A percentile compares a stretch with the other conserved stretches of the same genome.
Conservation (phyloP, 2,113 vertebrate species). For the Arvicanthis niloticus region DNA sequence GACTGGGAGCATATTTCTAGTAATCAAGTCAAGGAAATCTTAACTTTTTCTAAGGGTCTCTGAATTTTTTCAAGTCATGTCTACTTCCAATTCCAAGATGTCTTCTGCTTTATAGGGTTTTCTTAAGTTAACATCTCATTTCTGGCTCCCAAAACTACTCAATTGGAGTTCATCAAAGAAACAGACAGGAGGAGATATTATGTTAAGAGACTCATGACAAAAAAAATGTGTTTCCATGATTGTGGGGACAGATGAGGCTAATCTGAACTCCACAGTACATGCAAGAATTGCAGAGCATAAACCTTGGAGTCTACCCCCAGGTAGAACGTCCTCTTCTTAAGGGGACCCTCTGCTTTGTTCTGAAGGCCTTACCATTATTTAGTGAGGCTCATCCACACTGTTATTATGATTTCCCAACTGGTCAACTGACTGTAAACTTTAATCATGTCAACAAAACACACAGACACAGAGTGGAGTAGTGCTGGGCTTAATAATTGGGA, state of each 20-base stretch:
- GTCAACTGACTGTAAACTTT: neutral
- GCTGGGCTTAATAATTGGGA: neutral
- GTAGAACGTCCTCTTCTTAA: neutral
- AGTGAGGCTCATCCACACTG: neutral
- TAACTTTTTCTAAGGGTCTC: neutral
- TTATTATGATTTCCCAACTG: neutral
- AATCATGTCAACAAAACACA: neutral
- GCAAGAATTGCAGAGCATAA: neutral
- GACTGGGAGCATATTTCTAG: neutral
- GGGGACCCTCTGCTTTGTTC: neutral
- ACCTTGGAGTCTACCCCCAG: neutral
- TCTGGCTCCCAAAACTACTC: neutral
- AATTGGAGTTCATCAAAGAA: neutral
- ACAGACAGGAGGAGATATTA: neutral
- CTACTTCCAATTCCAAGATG: neutral
- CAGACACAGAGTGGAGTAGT: neutral
- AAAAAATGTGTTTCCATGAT: neutral
- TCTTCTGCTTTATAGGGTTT: neutral
- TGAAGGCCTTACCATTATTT: neutral
- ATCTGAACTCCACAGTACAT: neutral
- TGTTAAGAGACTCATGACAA: neutral
- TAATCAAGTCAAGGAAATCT: neutral
- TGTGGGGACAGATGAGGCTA: neutral
- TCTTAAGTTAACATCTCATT: neutral
- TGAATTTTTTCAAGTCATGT: neutral